A percentile compares a stretch with the other conserved stretches of the same genome.
Evolutionary conservation across 2,888 invertebrate species (phyloP).

Genomic region (Dasysyrphus tricinctus): DNA sequence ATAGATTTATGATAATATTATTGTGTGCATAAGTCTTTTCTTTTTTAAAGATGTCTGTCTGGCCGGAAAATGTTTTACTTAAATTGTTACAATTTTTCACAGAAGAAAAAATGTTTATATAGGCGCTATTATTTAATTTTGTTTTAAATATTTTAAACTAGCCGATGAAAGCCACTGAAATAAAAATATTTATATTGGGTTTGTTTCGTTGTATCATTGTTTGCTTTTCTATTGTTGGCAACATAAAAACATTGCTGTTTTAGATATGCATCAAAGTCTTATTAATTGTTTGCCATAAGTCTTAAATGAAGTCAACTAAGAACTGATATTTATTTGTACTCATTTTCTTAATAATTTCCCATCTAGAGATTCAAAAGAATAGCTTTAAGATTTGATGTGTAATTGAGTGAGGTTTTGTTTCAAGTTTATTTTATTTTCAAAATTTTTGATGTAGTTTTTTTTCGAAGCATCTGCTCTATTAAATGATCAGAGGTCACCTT

Average conservation of each 20-base stretch:
- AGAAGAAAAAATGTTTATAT: constrained; percentile 30
- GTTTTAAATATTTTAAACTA: constrained; percentile 2
- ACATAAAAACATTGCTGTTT: constrained; percentile 27
- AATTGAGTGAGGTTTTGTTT: neutral
- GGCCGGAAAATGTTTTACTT: constrained; percentile 63
- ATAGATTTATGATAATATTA: constrained; percentile 30
- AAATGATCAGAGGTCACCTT: constrained; percentile 17
- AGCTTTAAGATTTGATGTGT: constrained; percentile 6
- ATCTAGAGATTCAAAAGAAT: constrained; percentile 13
- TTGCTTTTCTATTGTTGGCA: constrained; percentile 6
- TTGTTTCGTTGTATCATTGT: constrained; percentile 53
- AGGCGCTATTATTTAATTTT: constrained; percentile 14
- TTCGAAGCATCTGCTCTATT: constrained; percentile 2
- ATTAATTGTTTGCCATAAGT: neutral
- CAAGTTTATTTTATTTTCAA: constrained; percentile 6
- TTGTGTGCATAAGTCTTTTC: constrained; percentile 57
- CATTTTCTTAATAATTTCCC: neutral
- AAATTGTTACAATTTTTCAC: constrained; percentile 13
- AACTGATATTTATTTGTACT: constrained; percentile 35
- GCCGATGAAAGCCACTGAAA: constrained; percentile 22
- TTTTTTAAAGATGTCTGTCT: constrained; percentile 55
- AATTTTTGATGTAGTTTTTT: neutral
- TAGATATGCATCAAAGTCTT: constrained; percentile 28
- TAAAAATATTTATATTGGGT: constrained; percentile 12
- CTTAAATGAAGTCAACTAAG: constrained; percentile 27